Base-by-base conservation (phyloP, 2,113 vertebrate genomes). In the Eptesicus fuscus region DNA sequence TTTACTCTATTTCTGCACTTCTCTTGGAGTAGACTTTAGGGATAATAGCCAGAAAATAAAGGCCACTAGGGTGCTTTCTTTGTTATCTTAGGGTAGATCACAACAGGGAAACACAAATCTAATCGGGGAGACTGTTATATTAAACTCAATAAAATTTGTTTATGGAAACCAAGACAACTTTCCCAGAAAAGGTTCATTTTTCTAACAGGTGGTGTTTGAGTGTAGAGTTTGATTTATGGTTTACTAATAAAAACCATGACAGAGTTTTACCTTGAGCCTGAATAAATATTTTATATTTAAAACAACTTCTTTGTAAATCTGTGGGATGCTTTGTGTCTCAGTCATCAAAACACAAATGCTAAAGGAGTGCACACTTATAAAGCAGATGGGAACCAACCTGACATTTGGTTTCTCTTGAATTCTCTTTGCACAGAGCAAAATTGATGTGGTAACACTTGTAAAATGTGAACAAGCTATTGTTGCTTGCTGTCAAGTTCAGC, bases 141-240 rank as follows among this genome's bases (percentile, higher is more conserved):
- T 67, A 91, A 83, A 80, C 10, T 23, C 44, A n/a, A 7, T 47
- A 35, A 92, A 53, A 84, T 74, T n/a, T 84, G 74, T 83, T 95
- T 67, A 76, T n/a, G 35, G 61, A 88, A 84, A 89, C 28, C 28
- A 65, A 30, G 1, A 10, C 44, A 17, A 1, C 25, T 28, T 87
- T 95, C 56, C 56, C 63, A 95, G 49, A 86, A 90, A 65, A 18
- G 65, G 28, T 65, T 70, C 17, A 30, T 67, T 91, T 96, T 85
- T 71, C 71, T 89, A 83, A 74, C 86, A 89, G 70, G 59, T 83
- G 51, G 42, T 67, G 9, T 76, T 56, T 63, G 17, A 76, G 35
- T 59, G 18, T 5, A 56, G 63, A 12, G n/a, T 87, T 84, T 65
- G 23, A 70, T 37, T 94, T 80, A 83, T 37, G 11, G 17, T n/a